Percentiles rank a stretch among this genome's conserved stretches.
Conservation (phyloP, 2,113 vertebrate genomes). For the Rhagologus leucostigma region DNA sequence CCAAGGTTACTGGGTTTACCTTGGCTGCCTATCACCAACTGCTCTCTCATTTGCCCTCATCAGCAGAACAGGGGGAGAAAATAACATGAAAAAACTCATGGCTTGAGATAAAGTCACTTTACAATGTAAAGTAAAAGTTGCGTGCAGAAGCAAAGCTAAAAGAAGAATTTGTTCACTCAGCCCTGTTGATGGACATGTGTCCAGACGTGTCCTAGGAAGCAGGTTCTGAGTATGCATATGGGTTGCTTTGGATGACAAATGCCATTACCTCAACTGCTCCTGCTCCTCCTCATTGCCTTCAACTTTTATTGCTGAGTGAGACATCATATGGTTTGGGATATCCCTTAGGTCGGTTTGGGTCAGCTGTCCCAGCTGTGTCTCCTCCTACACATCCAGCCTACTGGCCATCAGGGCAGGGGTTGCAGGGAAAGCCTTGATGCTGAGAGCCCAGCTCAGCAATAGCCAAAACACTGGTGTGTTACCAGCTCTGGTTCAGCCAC, state of each 20-base stretch:
- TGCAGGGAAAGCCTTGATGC: not conserved
- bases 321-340: too few relatives aligned
- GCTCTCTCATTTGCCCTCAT: not conserved
- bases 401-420: accelerated
- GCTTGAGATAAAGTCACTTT: accelerated
- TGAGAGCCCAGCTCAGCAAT: accelerated
- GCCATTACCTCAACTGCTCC: not conserved
- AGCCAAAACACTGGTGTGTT: not conserved
- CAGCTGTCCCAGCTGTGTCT: not conserved
- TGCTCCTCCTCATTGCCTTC: not conserved
- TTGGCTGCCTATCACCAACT: not conserved
- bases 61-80: not conserved
- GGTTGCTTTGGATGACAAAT: not conserved
- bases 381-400: accelerated
- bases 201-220: not conserved
- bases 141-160: not conserved
- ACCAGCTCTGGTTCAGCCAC: not conserved
- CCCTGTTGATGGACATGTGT: not conserved
- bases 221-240: accelerated
- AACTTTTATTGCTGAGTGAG: not conserved
- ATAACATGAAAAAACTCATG: accelerated
- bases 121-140: not conserved
- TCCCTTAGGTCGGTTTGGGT: not conserved
- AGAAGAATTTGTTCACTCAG: not conserved
- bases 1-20: not conserved